Evolutionary conservation across 2,888 invertebrate genomes (phyloP).

Genomic region (Argyra leucocephala): DNA sequence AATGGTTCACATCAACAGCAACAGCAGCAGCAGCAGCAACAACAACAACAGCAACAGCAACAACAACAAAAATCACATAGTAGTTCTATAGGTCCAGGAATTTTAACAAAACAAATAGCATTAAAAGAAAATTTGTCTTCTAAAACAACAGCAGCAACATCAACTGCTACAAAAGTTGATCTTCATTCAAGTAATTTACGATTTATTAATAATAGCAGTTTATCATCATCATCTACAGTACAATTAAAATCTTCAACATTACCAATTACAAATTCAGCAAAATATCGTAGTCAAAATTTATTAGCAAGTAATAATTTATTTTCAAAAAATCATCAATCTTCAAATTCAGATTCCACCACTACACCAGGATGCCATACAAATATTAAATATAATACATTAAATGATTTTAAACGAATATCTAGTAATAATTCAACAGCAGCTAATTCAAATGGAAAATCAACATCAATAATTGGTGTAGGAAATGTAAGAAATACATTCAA

Average conservation of each 20-base stretch:
- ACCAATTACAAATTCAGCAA: constrained; percentile 18
- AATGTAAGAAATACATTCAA: constrained; percentile 11
- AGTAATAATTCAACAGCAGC: background rate
- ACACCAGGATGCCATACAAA: constrained; percentile 10
- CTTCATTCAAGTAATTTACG: background rate
- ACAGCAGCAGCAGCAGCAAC: constrained; percentile 23
- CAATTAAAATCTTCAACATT: constrained; percentile 18
- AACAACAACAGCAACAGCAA: constrained; percentile 24
- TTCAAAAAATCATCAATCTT: background rate
- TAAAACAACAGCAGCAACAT: constrained; percentile 18
- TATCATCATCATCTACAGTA: background rate
- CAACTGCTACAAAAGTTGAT: constrained; percentile 8
- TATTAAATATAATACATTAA: constrained; percentile 22
- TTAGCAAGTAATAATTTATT: constrained; percentile 2
- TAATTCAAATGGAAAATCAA: constrained; percentile 19
- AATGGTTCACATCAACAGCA: constrained; percentile 20
- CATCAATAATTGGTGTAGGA: constrained; percentile 11
- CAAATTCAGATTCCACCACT: background rate
- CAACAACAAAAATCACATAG: no score
- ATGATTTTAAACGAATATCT: constrained; percentile 20
- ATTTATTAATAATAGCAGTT: background rate
- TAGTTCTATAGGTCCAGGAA: constrained; percentile 27
- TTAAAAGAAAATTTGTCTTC: constrained; percentile 21
- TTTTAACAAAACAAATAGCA: constrained; percentile 23
- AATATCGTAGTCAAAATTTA: background rate